A percentile compares a stretch with the other conserved stretches of the same genome.
phyloP scores from a whole-genome alignment of 2,888 invertebrate species.

The Cheilosia vernalis region DNA sequence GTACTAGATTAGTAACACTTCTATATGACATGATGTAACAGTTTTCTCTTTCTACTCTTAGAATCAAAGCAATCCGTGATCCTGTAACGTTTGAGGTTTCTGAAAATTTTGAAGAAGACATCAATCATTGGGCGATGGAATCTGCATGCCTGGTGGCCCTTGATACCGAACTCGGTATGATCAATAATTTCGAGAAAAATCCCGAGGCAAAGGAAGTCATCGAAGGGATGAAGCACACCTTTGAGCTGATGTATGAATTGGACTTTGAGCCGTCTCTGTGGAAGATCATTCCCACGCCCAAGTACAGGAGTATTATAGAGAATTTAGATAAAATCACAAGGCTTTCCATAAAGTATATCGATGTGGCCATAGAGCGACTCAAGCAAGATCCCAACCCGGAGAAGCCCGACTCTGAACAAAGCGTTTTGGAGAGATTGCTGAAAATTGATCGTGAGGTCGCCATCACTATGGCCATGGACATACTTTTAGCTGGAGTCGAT shows the following conservation, averaged over 20 bases:
- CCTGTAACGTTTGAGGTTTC: conserved; percentile 79
- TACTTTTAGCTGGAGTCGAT: conserved; percentile 77
- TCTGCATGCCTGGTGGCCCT: conserved; percentile 81
- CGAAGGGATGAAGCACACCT: conserved; percentile 70
- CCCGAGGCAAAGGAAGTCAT: conserved; percentile 75
- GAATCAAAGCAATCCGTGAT: conserved; percentile 78
- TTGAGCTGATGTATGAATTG: conserved; percentile 75
- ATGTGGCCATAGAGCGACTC: conserved; percentile 79
- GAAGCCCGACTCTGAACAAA: conserved; percentile 78
- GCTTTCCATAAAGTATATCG: conserved; percentile 78
- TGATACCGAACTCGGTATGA: conserved; percentile 78
- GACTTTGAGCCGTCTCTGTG: conserved; percentile 78
- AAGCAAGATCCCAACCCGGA: conserved; percentile 53
- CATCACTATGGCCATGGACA: conserved; percentile 77
- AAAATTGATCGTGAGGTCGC: conserved; percentile 78
- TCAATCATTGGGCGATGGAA: conserved; percentile 86
- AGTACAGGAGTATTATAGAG: conserved; percentile 74
- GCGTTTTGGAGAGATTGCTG: conserved; percentile 85
- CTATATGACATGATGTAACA: background rate
- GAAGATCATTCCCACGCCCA: conserved; percentile 76
- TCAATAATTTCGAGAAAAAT: conserved; percentile 72
- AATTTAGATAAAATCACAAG: conserved; percentile 75
- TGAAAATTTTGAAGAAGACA: conserved; percentile 83
- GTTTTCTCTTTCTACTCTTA: conserved; percentile 34
- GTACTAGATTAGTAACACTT: background rate